phyloP scores from a whole-genome alignment of 2,888 invertebrate species.

The Drosophila histrio region DNA sequence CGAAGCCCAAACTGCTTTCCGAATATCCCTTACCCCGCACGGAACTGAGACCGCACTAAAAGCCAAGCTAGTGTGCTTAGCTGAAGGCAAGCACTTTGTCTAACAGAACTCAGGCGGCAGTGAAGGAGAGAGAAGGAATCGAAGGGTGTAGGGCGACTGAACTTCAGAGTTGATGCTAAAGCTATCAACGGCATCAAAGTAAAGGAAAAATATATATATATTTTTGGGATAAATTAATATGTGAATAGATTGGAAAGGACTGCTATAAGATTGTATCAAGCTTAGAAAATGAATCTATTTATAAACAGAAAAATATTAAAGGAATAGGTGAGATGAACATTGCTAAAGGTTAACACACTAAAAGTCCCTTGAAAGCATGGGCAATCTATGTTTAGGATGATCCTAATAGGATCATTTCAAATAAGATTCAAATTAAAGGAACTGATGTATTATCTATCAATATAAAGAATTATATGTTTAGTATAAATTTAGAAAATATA shows the following conservation, averaged over 20 bases:
- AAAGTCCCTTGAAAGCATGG: neutral
- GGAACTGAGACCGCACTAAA: conserved; percentile 9
- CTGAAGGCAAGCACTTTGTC: neutral
- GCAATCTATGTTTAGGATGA: neutral
- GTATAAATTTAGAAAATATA: neutral
- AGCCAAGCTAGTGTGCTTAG: conserved; percentile 26
- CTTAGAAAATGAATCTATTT: no score
- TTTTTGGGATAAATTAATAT: no score
- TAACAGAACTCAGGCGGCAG: neutral
- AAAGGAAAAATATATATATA: neutral
- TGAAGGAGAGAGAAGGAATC: neutral
- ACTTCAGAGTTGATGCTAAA: neutral
- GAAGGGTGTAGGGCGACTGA: neutral
- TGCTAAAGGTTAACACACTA: no score
- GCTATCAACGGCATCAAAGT: neutral
- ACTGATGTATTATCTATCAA: neutral
- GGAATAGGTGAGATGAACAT: neutral
- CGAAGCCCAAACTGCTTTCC: neutral
- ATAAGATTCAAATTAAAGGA: neutral
- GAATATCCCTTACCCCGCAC: neutral
- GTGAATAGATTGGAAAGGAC: neutral
- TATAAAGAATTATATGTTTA: neutral
- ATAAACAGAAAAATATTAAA: neutral
- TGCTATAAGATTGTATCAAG: neutral
- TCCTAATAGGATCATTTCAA: no score